Conservation (phyloP, 2,113 vertebrate species). For the Cyprinodon brontotheroides region DNA sequence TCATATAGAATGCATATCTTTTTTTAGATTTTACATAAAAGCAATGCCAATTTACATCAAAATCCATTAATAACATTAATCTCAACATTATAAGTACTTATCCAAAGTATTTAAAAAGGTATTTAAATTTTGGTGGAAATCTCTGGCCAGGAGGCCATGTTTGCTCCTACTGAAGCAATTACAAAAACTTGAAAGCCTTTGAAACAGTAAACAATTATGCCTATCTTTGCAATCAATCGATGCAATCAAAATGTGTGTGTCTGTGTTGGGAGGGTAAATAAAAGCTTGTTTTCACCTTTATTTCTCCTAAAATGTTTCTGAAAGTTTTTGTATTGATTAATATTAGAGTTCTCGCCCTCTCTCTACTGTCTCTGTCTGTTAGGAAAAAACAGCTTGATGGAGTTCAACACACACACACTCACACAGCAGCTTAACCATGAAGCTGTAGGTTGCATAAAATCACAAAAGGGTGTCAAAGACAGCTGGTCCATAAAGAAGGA, state of each 20-base stretch:
- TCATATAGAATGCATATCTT: neutral
- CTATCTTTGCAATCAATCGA: neutral
- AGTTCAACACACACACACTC: conserved; percentile 13
- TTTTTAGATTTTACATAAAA: neutral
- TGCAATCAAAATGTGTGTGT: neutral
- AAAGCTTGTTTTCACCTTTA: neutral
- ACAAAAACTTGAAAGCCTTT: no score
- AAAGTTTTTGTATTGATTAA: conserved; percentile 36
- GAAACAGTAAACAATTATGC: neutral
- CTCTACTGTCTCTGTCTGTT: conserved; percentile 14
- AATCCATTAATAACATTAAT: no score
- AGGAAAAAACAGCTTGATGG: conserved; percentile 27
- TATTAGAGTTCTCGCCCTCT: neutral
- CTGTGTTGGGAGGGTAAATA: neutral
- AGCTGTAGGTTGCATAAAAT: neutral
- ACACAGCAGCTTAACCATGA: neutral
- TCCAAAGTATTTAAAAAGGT: no score
- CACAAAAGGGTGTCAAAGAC: neutral
- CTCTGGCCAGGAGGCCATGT: no score
- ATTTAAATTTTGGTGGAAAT: no score
- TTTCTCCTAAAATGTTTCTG: neutral
- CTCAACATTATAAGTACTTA: no score
- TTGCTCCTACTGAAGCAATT: no score
- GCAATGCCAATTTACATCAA: no score
- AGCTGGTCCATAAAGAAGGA: neutral